Evolutionary conservation across 2,888 invertebrate species (phyloP).

Genomic region (Ischnura elegans): DNA sequence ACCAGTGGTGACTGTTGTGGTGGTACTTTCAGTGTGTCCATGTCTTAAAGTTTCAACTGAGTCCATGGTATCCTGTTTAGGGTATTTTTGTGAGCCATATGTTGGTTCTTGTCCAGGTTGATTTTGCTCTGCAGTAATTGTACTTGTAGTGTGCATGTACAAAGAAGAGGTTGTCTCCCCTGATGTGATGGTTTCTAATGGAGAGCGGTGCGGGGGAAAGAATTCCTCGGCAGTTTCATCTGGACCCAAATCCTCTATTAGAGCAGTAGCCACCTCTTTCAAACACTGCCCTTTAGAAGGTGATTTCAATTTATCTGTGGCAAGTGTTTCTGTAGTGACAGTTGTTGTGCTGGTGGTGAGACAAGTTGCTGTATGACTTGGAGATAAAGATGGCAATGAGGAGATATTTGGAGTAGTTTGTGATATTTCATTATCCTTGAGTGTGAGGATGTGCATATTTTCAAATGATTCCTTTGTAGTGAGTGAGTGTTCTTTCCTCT

Average conservation of each 20-base stretch:
- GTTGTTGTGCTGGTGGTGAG: constrained; percentile 38
- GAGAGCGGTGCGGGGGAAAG: constrained; percentile 58
- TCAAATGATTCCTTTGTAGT: constrained; percentile 2
- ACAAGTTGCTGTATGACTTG: constrained; percentile 24
- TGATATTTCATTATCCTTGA: constrained; percentile 21
- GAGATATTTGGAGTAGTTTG: constrained; percentile 6
- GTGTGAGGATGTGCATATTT: constrained; percentile 30
- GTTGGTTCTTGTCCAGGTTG: constrained; percentile 55
- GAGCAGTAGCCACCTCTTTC: neutral
- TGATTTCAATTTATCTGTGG: constrained; percentile 47
- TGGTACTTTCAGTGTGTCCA: constrained; percentile 61
- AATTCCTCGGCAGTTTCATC: constrained; percentile 47
- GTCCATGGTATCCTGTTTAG: constrained; percentile 50
- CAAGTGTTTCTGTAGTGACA: constrained; percentile 50
- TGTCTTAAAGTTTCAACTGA: constrained; percentile 38
- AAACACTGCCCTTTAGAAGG: constrained; percentile 7
- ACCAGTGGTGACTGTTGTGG: constrained; percentile 57
- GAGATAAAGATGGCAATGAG: constrained; percentile 30
- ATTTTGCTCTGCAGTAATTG: constrained; percentile 37
- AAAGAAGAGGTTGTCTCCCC: constrained; percentile 47
- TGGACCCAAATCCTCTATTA: constrained; percentile 9
- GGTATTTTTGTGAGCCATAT: constrained; percentile 29
- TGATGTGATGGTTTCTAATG: constrained; percentile 46
- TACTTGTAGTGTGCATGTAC: constrained; percentile 58
- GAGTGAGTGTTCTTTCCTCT: constrained; percentile 48